Base-by-base conservation (phyloP, 2,888 invertebrate species). In the Xylophagus ater region DNA sequence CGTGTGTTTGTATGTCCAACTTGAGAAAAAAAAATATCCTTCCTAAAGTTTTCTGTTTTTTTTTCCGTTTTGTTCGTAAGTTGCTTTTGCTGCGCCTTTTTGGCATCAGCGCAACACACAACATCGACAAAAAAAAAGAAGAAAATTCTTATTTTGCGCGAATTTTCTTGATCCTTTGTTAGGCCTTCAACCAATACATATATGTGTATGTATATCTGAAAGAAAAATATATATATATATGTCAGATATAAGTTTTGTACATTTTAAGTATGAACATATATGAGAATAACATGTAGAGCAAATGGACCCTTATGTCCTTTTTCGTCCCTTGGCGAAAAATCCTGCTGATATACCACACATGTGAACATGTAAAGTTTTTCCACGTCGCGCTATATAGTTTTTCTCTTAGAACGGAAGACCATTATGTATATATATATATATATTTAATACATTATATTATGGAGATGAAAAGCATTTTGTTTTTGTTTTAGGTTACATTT, bases 401-500 rank as follows among this genome's bases (percentile, higher is more conserved):
- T 36, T 30, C 37, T 17, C 13, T 18, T n/a, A 15, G 37, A 30
- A 18, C n/a, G 37, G 26, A 35, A 35, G 29, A n/a, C n/a, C n/a
- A n/a, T n/a, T n/a, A n/a, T n/a, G n/a, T n/a, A n/a, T n/a, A n/a
- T n/a, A n/a, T n/a, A n/a, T n/a, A n/a, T n/a, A n/a, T n/a, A n/a
- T n/a, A n/a, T n/a, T n/a, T n/a, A n/a, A n/a, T n/a, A n/a, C n/a
- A n/a, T n/a, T n/a, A n/a, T 15, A 24, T 20, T 28, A 37, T 20
- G 38, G 32, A 7, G 31, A 18, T 29, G 32, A 19, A 32, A 25
- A 26, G 40, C 21, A 37, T 41, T 37, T 37, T 37, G 43, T 37
- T 44, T 44, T 44, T 41, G 41, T 44, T 44, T 44, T 41, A 44
- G 41, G 20, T 41, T 34, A 37, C 37, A n/a, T n/a, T 25, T 37